Percentiles rank a stretch among this genome's conserved stretches.
These are phyloP conservation scores for Lasioglossum leucozonium DNA, from an alignment of 2,888 invertebrate genomes.

Conservation along the genomic window DNA sequence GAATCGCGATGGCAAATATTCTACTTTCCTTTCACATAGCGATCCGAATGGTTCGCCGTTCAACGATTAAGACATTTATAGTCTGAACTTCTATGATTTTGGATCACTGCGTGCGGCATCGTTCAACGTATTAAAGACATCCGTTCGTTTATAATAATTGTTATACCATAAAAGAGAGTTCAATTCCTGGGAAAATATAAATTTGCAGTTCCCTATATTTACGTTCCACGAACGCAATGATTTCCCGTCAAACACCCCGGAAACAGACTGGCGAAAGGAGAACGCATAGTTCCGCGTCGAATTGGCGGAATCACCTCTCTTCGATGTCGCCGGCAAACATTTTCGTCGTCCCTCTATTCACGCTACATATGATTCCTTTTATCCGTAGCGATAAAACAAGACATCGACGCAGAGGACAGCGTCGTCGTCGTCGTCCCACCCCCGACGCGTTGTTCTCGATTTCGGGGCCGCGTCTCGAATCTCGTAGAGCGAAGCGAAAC, in stretches of 20 bases:
- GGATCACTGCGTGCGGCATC: too few relatives aligned
- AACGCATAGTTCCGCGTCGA: neutral
- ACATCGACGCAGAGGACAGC: neutral
- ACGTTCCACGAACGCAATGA: neutral
- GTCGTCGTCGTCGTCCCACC: neutral
- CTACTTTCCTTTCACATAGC: too few relatives aligned
- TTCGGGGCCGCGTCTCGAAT: neutral
- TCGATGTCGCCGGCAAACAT: neutral
- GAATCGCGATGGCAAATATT: too few relatives aligned
- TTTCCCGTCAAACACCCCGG: neutral
- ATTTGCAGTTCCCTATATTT: too few relatives aligned
- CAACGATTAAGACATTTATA: too few relatives aligned
- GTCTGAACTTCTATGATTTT: too few relatives aligned
- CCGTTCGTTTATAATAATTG: too few relatives aligned
- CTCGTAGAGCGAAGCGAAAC: neutral
- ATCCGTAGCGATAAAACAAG: neutral
- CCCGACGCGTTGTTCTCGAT: neutral
- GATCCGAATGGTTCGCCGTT: too few relatives aligned
- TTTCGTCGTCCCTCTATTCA: too few relatives aligned
- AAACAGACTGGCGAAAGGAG: neutral
- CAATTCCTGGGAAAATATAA: too few relatives aligned
- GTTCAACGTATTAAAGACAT: too few relatives aligned
- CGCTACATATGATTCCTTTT: neutral
- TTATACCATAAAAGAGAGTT: too few relatives aligned
- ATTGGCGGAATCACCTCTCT: neutral